Base-by-base conservation (phyloP, 2,797 vertebrate genomes). In the Limnodromus scolopaceus region DNA sequence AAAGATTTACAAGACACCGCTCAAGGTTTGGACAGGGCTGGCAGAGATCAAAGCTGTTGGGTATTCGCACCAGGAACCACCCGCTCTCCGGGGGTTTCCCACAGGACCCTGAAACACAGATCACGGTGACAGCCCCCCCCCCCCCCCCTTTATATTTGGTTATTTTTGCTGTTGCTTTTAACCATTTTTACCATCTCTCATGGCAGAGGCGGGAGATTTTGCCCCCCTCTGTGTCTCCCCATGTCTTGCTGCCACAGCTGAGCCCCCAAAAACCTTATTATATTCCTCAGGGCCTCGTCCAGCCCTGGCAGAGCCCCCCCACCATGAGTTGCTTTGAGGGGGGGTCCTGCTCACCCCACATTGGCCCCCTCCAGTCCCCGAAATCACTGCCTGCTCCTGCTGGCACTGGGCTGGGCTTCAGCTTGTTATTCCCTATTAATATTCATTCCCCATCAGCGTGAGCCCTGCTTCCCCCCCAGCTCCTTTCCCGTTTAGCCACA, bases 1-100 rank as follows among this genome's bases (percentile, higher is more conserved):
- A 98, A 98, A 98, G 96, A 98, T 98, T 98, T 97, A 98, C 96
- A 90, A 97, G 97, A 95, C 95, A 61, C 84, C 24, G 87, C 92
- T 96, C 38, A 23, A 95, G 97, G 83, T 95, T 95, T 97, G 61
- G 45, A n/a, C 57, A 71, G 95, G 91, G 77, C 68, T 66, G 95
- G 89, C 43, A 24, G 78, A 80, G 90, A 96, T 96, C 94, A 96
- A 80, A 96, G 95, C 64, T 45, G 38, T 41, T 79, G 49, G 80
- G 36, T 27, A 19, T 64, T 71, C n/a, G 8, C 14, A 2, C 45
- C 11, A 41, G 74, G 32, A 84, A 32, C 13, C 79, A 13, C 41
- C 49, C 3, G 32, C 85, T 39, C 63, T 13, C 65, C 1, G 1
- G 28, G 48, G 74, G 32, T 28, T 76, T 79, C 46, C 74, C 6